Evolutionary conservation across 2,888 invertebrate genomes (phyloP).

Genomic region (Drosophila meridionalis): DNA sequence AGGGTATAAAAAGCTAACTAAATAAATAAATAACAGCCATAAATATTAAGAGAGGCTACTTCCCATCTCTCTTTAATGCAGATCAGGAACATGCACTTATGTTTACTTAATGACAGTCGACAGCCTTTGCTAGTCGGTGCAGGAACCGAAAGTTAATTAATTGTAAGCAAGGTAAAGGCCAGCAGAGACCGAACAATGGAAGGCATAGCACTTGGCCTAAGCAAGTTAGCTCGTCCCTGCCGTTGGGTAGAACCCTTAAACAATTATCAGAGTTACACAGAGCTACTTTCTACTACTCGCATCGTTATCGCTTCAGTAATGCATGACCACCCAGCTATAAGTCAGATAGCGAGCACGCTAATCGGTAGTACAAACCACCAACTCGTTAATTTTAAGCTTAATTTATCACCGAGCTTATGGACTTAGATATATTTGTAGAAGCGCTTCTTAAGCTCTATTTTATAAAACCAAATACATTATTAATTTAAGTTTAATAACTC

Average conservation of each 20-base stretch:
- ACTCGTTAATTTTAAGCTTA: too few species aligned
- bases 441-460: too few species aligned
- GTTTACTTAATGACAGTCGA: slow-evolving; percentile 23
- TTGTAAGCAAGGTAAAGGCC: not conserved
- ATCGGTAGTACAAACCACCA: too few species aligned
- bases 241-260: not conserved
- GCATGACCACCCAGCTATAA: too few species aligned
- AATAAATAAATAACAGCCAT: slow-evolving; percentile 13
- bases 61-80: not conserved
- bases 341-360: too few species aligned
- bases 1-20: slow-evolving; percentile 10
- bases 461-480: too few species aligned
- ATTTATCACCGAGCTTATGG: too few species aligned
- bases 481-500: too few species aligned
- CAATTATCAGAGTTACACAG: not conserved
- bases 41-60: not conserved
- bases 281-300: too few species aligned
- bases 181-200: slow-evolving; percentile 3
- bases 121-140: not conserved
- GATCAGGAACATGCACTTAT: slow-evolving; percentile 11
- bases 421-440: too few species aligned
- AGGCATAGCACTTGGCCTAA: not conserved
- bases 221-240: too few species aligned
- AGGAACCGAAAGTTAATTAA: slow-evolving; percentile 5
- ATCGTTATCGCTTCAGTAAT: too few species aligned